Evolutionary conservation across 2,797 vertebrate species (phyloP).

Genomic region (Chloroceryle amazona): DNA sequence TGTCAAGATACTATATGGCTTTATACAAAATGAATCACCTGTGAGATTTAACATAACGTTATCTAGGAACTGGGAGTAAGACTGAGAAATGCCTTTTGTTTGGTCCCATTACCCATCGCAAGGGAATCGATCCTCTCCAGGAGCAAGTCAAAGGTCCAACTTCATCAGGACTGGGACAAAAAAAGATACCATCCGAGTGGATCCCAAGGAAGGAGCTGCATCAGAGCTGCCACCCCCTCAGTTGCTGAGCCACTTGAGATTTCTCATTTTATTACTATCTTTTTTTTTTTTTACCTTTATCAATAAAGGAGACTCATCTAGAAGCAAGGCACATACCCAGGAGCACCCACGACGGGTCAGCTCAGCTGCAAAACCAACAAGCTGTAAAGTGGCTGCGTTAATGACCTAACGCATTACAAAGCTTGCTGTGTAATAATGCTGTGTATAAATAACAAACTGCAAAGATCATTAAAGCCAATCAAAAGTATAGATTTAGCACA

Average conservation of each 20-base stretch:
- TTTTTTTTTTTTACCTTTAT: background rate
- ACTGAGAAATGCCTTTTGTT: background rate
- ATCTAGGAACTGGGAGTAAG: background rate
- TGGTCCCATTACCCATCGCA: background rate
- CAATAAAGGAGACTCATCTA: background rate
- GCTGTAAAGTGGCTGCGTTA: background rate
- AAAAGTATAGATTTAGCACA: conserved; percentile 40
- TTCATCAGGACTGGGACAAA: background rate
- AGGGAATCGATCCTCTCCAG: background rate
- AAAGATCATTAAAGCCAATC: conserved; percentile 63
- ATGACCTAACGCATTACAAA: conserved; percentile 9
- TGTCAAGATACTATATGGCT: background rate
- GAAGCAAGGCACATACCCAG: background rate
- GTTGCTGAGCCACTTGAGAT: background rate
- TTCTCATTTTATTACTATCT: background rate
- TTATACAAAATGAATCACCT: background rate
- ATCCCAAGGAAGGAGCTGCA: background rate
- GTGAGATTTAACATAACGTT: background rate
- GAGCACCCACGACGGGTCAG: background rate
- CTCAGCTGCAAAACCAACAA: conserved; percentile 32
- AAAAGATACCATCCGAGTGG: background rate
- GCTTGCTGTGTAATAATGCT: background rate
- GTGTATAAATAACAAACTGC: background rate
- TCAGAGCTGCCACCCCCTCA: rapidly evolving
- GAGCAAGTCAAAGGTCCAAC: background rate